Evolutionary conservation across 2,888 invertebrate genomes (phyloP), one percentile per base, ranked within the genome.

Genomic region (Phengaris arion): DNA sequence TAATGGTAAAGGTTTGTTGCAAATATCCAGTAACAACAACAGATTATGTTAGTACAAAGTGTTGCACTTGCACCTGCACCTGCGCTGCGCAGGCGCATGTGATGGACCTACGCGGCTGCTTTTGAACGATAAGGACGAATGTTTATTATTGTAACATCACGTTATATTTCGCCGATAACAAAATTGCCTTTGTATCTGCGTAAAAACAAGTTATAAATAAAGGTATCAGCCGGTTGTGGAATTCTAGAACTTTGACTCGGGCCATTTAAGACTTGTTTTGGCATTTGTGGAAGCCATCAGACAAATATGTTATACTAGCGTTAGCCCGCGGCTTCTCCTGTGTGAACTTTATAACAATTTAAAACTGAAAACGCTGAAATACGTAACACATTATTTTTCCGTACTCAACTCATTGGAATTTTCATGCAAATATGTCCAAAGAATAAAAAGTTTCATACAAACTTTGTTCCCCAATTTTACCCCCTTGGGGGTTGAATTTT

Each of bases 121-220:
- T 59, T 64, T 64, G 64, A 64, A 35, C 64, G 64, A 64, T 64
- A 64, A 64, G 22, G 35, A 2, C 2, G 35, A 64, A 35, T 64
- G 64, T 45, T 64, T 64, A 64, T 64, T 64, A 64, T 45, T 64
- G 64, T 35, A 12, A 64, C 35, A 64, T 64, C 64, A 2, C 64
- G 45, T 52, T 12, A 45, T 45, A 64, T 35, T 64, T 64, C 64
- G 35, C 35, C 64, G 45, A 64, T 64, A 64, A 35, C 64, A 22
- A 64, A 64, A 64, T 64, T 64, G 35, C 64, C 35, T 12, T 59
- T 5, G 59, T 57, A 10, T 64, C 35, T 22, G 22, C 64, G 45
- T 59, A 59, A 59, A 64, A 45, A 35, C 64, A 64, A 45, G 64
- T 64, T 45, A 59, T 22, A 22, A 35, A 64, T 64, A 64, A 64